Base-by-base conservation (phyloP, 2,888 invertebrate species). In the Lymantria monacha region DNA sequence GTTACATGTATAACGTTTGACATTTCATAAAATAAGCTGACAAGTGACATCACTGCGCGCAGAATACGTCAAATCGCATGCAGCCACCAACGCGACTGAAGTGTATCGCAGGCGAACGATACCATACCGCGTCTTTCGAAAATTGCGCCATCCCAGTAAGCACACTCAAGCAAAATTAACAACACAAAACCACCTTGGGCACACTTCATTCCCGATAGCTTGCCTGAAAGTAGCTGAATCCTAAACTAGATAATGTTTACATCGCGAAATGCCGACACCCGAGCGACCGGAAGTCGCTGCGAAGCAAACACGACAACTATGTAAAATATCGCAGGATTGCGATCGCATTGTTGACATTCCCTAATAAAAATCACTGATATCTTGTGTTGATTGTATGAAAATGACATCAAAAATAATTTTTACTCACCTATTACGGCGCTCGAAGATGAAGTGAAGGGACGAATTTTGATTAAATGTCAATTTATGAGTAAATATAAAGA, bases 311-410 rank as follows among this genome's bases (percentile, higher is more conserved):
- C 93, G 94, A 93, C 94, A 94, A 94, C 93, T 94, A 94, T 94
- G 94, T 94, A 93, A 94, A 94, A 94, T 94, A 94, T 94, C 94
- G 93, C 93, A 93, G 93, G 94, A 94, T 94, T 92, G 93, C 93
- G 93, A 93, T 93, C 94, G 93, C 94, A 94, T 94, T 93, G 93
- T 93, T 93, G 91, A 92, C 93, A 93, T 94, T 94, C 93, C 93
- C 93, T 89, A 89, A 92, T 92, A 92, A 92, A 93, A 93, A 93
- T 92, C 89, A 87, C 86, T 85, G 82, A 91, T 91, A 93, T 92
- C 90, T 92, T 86, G 79, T 76, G 76, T 87, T 88, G 91, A 87
- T 90, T 93, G 93, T 93, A 93, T 93, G 93, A 93, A 93, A 92
- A 86, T 83, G 84, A 83, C 83, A 78, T 74, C 83, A 89, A 90